Evolutionary conservation across 2,888 invertebrate species (phyloP).

Genomic region (Morinoia aosen): DNA sequence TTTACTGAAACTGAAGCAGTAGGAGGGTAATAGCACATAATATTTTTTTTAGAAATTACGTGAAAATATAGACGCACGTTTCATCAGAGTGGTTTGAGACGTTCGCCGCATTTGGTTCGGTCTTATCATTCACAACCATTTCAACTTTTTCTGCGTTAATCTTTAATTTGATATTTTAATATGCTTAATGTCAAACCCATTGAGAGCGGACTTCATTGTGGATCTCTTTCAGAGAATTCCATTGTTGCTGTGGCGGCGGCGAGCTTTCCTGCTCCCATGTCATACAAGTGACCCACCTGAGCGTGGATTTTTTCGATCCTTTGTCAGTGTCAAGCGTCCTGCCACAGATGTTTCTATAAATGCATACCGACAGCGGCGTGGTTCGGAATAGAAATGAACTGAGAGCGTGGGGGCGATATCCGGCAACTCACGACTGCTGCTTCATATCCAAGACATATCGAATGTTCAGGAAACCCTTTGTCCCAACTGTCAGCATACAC

Average conservation of each 20-base stretch:
- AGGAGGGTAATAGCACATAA: too few species aligned
- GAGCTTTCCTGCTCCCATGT: background rate
- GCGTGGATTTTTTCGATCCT: conserved; percentile 12
- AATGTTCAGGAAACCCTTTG: background rate
- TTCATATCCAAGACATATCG: background rate
- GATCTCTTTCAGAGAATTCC: background rate
- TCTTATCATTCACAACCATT: too few species aligned
- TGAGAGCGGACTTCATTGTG: background rate
- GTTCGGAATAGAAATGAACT: conserved; percentile 12
- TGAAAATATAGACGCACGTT: too few species aligned
- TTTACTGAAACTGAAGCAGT: too few species aligned
- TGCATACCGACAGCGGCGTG: background rate
- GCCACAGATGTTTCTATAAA: conserved; percentile 12
- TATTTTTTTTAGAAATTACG: too few species aligned
- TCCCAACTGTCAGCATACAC: background rate
- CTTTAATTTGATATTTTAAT: background rate
- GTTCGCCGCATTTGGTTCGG: too few species aligned
- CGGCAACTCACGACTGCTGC: background rate
- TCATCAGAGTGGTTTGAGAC: too few species aligned
- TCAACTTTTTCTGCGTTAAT: too few species aligned
- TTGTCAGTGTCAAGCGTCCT: conserved; percentile 12
- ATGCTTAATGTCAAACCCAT: background rate
- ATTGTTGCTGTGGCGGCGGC: background rate
- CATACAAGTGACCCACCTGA: background rate
- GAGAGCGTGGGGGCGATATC: background rate